phyloP scores from a whole-genome alignment of 2,113 vertebrate genomes.

The Muscicapa adusta region DNA sequence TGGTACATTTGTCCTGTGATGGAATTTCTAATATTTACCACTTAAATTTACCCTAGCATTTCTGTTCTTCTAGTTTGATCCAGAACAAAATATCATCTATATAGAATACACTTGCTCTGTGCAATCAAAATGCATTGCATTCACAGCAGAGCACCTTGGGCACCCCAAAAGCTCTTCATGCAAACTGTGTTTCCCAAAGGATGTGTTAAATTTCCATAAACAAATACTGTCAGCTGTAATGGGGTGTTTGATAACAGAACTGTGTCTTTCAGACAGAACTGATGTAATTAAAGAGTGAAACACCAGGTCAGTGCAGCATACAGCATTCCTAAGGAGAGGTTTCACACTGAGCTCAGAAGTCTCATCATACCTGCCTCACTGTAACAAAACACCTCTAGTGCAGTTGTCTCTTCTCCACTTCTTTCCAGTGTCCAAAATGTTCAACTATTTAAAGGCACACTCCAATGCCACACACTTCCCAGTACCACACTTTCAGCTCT shows the following conservation, averaged over 20 bases:
- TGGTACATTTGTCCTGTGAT: fast-evolving
- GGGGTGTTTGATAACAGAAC: background rate
- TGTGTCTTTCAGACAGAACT: background rate
- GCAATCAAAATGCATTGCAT: background rate
- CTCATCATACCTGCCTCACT: background rate
- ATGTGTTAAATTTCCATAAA: background rate
- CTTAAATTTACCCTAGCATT: background rate
- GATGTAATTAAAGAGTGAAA: background rate
- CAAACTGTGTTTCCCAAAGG: background rate
- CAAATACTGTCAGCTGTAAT: background rate
- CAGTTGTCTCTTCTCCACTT: background rate
- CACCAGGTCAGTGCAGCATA: background rate
- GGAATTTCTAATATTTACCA: background rate
- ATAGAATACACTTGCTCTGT: fast-evolving
- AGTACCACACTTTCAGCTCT: background rate
- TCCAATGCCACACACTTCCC: background rate
- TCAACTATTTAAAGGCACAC: background rate
- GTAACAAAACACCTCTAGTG: background rate
- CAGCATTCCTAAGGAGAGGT: background rate
- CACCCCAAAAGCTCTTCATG: background rate
- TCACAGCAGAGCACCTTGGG: background rate
- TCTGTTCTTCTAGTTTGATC: background rate
- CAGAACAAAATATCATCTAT: background rate
- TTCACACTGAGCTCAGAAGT: background rate
- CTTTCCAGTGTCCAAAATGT: background rate